Evolutionary conservation across 2,797 vertebrate genomes (phyloP).

Genomic region (Telmatherina bonti): DNA sequence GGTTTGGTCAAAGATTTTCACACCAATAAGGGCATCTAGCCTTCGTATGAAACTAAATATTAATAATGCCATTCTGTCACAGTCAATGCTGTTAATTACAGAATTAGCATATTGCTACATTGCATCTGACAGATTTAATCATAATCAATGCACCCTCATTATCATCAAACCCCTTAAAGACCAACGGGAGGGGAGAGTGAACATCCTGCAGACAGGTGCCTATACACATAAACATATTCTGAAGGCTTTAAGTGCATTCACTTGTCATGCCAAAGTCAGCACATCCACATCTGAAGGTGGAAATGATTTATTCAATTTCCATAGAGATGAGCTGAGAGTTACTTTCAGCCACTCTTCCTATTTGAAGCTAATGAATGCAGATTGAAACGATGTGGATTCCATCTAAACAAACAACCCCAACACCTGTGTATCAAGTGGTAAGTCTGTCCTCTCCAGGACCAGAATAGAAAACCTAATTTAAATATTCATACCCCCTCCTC

Average conservation of each 20-base stretch:
- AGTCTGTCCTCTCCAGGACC: conserved; percentile 45
- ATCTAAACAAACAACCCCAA: conserved; percentile 60
- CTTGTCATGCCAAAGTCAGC: conserved; percentile 23
- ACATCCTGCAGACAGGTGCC: conserved; percentile 22
- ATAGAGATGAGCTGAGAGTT: conserved; percentile 73
- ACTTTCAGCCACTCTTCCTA: conserved; percentile 61
- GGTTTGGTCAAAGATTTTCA: background rate
- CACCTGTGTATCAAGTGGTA: conserved; percentile 65
- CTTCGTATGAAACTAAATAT: conserved; percentile 3
- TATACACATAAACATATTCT: conserved; percentile 9
- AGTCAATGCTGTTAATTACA: conserved; percentile 24
- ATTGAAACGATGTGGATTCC: conserved; percentile 72
- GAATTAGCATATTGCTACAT: conserved; percentile 23
- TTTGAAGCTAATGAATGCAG: conserved; percentile 73
- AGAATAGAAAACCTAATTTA: conserved; percentile 65
- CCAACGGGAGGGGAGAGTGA: conserved; percentile 14
- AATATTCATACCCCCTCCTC: conserved; percentile 54
- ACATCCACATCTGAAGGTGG: conserved; percentile 48
- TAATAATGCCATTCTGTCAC: background rate
- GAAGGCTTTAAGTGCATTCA: conserved; percentile 13
- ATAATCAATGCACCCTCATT: conserved; percentile 39
- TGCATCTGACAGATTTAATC: conserved; percentile 28
- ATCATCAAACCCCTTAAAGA: conserved; percentile 44
- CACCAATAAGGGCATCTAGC: background rate
- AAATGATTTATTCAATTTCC: conserved; percentile 74